phyloP scores from a whole-genome alignment of 2,888 invertebrate genomes.

The Bugula neritina region DNA sequence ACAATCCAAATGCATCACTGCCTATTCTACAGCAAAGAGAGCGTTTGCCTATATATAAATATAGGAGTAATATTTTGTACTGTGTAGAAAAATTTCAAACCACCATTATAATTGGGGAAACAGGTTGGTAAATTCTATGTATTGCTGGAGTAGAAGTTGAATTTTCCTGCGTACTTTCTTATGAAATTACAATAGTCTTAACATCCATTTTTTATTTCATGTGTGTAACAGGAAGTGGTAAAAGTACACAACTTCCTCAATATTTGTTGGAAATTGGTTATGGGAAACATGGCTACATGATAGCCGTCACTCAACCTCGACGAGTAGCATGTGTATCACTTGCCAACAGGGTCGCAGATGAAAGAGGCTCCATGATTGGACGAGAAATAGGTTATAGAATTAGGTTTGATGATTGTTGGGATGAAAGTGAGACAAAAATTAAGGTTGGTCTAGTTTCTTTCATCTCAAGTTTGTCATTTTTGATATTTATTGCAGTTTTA shows the following conservation, averaged over 20 bases:
- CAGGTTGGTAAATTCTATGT: slow-evolving; percentile 70
- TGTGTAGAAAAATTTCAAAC: slow-evolving; percentile 83
- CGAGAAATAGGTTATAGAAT: slow-evolving; percentile 78
- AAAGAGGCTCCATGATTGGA: slow-evolving; percentile 72
- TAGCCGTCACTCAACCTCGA: slow-evolving; percentile 87
- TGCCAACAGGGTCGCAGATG: slow-evolving; percentile 81
- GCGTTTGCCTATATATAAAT: slow-evolving; percentile 77
- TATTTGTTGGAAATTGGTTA: slow-evolving; percentile 83
- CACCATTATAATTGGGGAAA: slow-evolving; percentile 77
- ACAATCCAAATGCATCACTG: slow-evolving; percentile 76
- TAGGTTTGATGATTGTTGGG: slow-evolving; percentile 57
- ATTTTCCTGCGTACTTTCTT: no score
- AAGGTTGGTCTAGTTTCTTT: slow-evolving; percentile 39
- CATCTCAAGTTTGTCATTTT: no score
- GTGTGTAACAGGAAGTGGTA: slow-evolving; percentile 61
- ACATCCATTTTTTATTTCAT: no score
- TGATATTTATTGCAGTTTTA: neutral
- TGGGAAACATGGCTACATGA: slow-evolving; percentile 65
- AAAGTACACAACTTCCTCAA: slow-evolving; percentile 93
- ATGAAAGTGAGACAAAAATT: slow-evolving; percentile 51
- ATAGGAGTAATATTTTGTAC: slow-evolving; percentile 80
- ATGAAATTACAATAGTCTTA: no score
- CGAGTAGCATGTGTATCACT: slow-evolving; percentile 76
- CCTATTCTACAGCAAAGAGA: slow-evolving; percentile 78
- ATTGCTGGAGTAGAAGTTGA: no score